Percentiles rank a stretch among this genome's conserved stretches.
Conservation (phyloP, 2,113 vertebrate genomes). For the Todiramphus chloris region DNA sequence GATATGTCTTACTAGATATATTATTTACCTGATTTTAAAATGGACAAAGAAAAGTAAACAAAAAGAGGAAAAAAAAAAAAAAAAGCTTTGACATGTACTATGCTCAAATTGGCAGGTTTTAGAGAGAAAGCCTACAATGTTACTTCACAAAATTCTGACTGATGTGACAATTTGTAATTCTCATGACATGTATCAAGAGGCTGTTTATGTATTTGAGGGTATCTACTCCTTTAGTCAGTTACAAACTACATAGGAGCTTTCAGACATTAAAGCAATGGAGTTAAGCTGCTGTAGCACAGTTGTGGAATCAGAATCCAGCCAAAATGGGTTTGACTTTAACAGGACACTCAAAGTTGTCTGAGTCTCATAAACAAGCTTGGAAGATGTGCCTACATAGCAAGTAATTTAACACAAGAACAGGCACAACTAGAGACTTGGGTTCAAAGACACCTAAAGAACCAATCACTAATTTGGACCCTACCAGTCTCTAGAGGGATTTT, state of each 20-base stretch:
- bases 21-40: neutral
- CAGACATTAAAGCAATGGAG: neutral
- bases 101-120: neutral
- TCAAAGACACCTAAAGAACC: neutral
- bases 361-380: neutral
- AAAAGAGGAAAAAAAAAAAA: too few relatives aligned
- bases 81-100: neutral
- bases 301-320: neutral
- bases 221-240: neutral
- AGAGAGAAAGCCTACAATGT: neutral
- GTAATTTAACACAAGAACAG: neutral
- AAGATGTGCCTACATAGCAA: neutral
- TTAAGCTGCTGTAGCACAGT: neutral
- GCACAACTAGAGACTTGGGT: neutral
- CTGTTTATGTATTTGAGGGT: neutral
- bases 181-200: neutral
- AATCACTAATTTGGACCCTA: neutral
- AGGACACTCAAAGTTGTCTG: neutral
- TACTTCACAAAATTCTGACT: neutral
- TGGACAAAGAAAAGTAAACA: neutral
- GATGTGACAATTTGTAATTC: neutral
- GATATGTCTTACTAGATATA: neutral
- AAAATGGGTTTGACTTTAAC: neutral
- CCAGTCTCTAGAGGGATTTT: neutral
- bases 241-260: neutral